Base-by-base conservation (phyloP, 2,888 invertebrate species). In the Microchrysa polita region DNA sequence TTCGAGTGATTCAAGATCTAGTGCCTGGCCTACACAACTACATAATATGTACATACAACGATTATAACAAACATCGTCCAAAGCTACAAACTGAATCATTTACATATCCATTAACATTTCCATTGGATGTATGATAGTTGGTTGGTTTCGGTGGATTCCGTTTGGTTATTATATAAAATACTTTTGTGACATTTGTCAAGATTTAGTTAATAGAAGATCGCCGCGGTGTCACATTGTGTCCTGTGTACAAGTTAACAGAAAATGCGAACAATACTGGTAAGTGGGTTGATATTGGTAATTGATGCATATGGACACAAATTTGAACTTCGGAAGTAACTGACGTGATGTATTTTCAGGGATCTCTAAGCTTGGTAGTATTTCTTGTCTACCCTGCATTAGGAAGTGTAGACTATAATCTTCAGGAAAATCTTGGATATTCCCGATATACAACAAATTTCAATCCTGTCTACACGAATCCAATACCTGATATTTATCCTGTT, bases 241-340 rank as follows among this genome's bases (percentile, higher is more conserved):
- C 10, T 12, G 65, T 48, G 20, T 2, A 5, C 9, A 42, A 5
- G n/a, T 18, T 18, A 22, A 34, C 16, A n/a, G n/a, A 67, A 53
- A 40, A 72, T 72, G 72, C 72, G 60, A 23, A 48, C 72, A 72
- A n/a, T 72, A 48, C 34, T 72, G 72, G 72, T 72, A 72, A 72
- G 72, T 67, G 65, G 48, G 48, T 18, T 57, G 5, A 18, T 69
- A 55, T 69, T 57, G 34, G 40, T 69, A 16, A 22, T 27, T 53
- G 23, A 14, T 52, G 5, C n/a, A 16, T 18, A 69, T 1, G 18
- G 9, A 2, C n/a, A 5, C 10, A 40, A 10, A 34, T 22, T 1
- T 44, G 44, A 22, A 7, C 12, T 2, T 14, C 44, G 22, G 20
- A 65, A 48, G 18, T 63, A 63, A 12, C 7, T 34, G 4, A 34